Evolutionary conservation across 2,888 invertebrate species (phyloP).

Genomic region (Plagodis pulveraria): DNA sequence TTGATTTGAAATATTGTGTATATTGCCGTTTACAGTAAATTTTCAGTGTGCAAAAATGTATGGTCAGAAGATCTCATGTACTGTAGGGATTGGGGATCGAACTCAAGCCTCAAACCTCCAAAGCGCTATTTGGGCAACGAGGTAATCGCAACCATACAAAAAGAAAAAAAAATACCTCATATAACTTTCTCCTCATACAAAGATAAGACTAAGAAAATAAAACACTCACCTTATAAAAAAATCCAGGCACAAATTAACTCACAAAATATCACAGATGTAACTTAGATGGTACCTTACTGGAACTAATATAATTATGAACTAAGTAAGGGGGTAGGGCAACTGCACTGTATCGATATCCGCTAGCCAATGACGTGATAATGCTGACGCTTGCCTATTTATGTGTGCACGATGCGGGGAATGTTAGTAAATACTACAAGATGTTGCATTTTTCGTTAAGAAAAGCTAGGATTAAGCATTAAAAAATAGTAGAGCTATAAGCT

Average conservation of each 20-base stretch:
- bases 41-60: too few relatives aligned
- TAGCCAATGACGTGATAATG: slow-evolving; percentile 14
- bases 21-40: too few relatives aligned
- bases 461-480: not conserved
- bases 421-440: slow-evolving; percentile 11
- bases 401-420: slow-evolving; percentile 2
- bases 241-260: slow-evolving; percentile 14
- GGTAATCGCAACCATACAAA: too few relatives aligned
- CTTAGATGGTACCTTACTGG: too few relatives aligned
- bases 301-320: not conserved
- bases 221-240: slow-evolving; percentile 12
- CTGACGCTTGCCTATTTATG: slow-evolving; percentile 14
- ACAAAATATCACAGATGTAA: slow-evolving; percentile 24
- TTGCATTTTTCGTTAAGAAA: slow-evolving; percentile 6
- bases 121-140: too few relatives aligned
- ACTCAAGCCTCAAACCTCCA: too few relatives aligned
- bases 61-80: too few relatives aligned
- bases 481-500: not conserved
- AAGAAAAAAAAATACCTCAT: too few relatives aligned
- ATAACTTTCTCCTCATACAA: too few relatives aligned
- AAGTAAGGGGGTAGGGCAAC: slow-evolving; percentile 10
- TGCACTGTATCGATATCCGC: slow-evolving; percentile 5
- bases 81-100: too few relatives aligned
- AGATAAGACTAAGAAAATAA: not conserved
- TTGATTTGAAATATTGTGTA: too few relatives aligned